Evolutionary conservation across 2,113 vertebrate genomes (phyloP), one percentile per base, ranked within the genome.

Genomic region (Lophochroa leadbeateri): DNA sequence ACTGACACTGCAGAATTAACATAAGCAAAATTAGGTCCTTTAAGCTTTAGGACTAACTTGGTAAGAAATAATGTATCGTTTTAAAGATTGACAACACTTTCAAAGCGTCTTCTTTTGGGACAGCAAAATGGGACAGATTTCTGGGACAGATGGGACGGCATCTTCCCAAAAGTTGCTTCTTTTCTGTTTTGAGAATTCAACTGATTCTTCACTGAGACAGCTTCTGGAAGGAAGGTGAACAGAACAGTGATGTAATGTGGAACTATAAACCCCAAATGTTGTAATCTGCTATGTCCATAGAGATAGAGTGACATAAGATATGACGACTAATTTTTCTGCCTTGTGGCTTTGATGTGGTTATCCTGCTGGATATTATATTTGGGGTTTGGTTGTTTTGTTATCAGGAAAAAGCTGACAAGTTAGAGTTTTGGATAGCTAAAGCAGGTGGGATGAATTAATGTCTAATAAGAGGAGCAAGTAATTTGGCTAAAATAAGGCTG

Each of bases 291-390:
- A 21, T 88, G 57, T 76, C 82, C 90, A 86, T 83, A 88, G 58
- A 86, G 58, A 43, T 90, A 37, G 79, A 77, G 71, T 49, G 53
- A 63, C 64, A 14, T 57, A 39, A 89, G 69, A 92, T 47, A 90
- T 82, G 67, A 47, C 0, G 0, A 72, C 82, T 70, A 27, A 80
- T 92, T 95, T 93, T 95, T 86, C 53, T 93, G 76, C 71, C 71
- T 63, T 49, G n/a, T 95, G 76, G 63, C 79, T 95, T 72, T 90
- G 67, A 90, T 95, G 86, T 93, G 86, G 71, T 92, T 96, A 78
- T 65, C 49, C 39, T 77, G 49, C 46, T 95, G 71, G 90, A 69
- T 86, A n/a, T 13, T 61, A 31, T 57, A 25, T 80, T 92, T 10
- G 12, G 6, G 9, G 90, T 93, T 90, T 57, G 16, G 69, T 78